These are phyloP conservation scores for Atrina japonica DNA, from an alignment of 2,888 invertebrate species.

Conservation along the genomic window DNA sequence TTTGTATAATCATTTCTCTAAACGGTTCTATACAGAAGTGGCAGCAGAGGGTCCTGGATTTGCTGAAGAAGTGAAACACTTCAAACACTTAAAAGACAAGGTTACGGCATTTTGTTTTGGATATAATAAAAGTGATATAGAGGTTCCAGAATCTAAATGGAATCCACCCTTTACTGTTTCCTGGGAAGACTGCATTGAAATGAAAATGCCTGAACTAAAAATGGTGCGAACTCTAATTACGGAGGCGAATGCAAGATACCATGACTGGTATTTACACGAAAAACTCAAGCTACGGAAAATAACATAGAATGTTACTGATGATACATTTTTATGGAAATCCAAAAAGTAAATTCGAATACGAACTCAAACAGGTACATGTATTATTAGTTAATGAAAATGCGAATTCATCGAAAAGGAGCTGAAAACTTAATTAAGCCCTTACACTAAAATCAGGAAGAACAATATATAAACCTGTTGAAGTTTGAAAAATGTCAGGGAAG, in stretches of 20 bases:
- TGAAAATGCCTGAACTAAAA: slow-evolving; percentile 23
- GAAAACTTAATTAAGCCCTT: too few relatives aligned
- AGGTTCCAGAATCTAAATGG: slow-evolving; percentile 43
- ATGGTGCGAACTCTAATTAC: slow-evolving; percentile 25
- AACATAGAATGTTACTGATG: too few relatives aligned
- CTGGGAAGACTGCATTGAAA: slow-evolving; percentile 40
- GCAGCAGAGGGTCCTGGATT: slow-evolving; percentile 49
- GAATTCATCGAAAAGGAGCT: too few relatives aligned
- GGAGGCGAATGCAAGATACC: slow-evolving; percentile 27
- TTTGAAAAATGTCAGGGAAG: too few relatives aligned
- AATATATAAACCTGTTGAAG: too few relatives aligned
- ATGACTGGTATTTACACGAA: neutral
- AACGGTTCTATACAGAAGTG: slow-evolving; percentile 59
- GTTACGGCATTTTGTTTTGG: slow-evolving; percentile 45
- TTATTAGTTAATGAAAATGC: too few relatives aligned
- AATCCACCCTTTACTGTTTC: slow-evolving; percentile 42
- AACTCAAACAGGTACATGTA: too few relatives aligned
- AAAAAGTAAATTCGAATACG: too few relatives aligned
- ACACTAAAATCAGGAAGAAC: too few relatives aligned
- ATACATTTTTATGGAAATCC: too few relatives aligned
- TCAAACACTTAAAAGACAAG: slow-evolving; percentile 43
- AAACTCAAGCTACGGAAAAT: too few relatives aligned
- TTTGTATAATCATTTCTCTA: slow-evolving; percentile 67
- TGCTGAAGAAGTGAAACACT: slow-evolving; percentile 53
- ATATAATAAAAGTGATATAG: neutral